Base-by-base conservation (phyloP, 2,888 invertebrate species). In the Drosophila formosana region DNA sequence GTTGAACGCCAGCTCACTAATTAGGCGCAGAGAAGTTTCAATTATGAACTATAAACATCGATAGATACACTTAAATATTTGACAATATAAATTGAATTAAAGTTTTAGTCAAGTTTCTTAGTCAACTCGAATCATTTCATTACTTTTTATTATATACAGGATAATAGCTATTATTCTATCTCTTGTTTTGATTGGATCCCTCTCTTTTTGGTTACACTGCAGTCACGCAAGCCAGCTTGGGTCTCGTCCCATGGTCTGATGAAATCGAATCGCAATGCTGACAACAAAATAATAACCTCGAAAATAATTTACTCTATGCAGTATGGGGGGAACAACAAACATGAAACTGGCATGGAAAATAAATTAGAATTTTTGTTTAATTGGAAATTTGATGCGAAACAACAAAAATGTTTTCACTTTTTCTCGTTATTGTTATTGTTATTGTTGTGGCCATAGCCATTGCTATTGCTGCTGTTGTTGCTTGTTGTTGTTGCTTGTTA, bases 291-390 rank as follows among this genome's bases (percentile, higher is more conserved):
- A 85, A 88, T 88, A 79, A 73, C 80, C 77, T 68, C 51, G 25
- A 45, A 47, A 76, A 82, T 71, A 69, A 84, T 82, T 81, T 64
- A 75, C 67, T 56, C 58, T 47, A 66, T 66, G 47, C 45, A 45
- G 43, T 55, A 18, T 13, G 25, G 41, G 25, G 13, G n/a, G 26
- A 58, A 58, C 43, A 66, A 43, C 61, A 66, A 57, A 47, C 26
- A 61, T 51, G 25, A 52, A 51, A 56, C 45, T 43, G 68, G 47
- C 66, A 71, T 45, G 73, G 58, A 66, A 88, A 61, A 86, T 80
- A 86, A 88, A 81, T 81, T 81, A 78, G 82, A 89, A 87, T 81
- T 89, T 82, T 68, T 67, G 87, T 87, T 87, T 89, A 84, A 84
- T 84, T 84, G 83, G 83, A 84, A 81, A 84, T 89, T 83, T 72